Evolutionary conservation across 2,113 vertebrate genomes (phyloP), one percentile per base, ranked within the genome.

Genomic region (Semicossyphus pulcher): DNA sequence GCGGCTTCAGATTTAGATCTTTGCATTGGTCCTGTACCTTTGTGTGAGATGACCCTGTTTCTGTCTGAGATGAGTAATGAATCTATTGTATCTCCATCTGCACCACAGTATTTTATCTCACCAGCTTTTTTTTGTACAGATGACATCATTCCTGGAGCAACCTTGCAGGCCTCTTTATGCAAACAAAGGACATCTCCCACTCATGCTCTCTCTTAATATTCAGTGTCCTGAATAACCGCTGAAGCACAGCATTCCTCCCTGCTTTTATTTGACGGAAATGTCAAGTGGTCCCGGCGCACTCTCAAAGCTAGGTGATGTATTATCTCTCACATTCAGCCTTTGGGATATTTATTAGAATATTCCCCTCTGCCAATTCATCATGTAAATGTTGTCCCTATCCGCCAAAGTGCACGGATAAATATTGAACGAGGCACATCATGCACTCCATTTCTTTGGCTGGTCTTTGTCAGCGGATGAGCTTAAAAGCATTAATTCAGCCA

Each of bases 261-360:
- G 61, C 67, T 83, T 87, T 81, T 49, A 81, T 81, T 60, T 65
- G 71, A 86, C 76, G 74, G 65, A 84, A 88, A 91, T 81, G 88
- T 91, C 84, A 87, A 86, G 75, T 82, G 80, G 42, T 77, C 59
- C 20, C 18, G 0, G 54, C 64, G 83, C 79, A 20, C 74, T 56
- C 78, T 86, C 84, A 72, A 41, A 53, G 68, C 76, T 26, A 21
- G 56, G 58, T 83, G 84, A 87, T 82, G 36, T 68, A 88, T 82
- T 78, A 86, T 88, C 84, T 82, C 67, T 75, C 34, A 58, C 41
- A 76, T 72, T 68, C 76, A 83, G 81, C 83, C 71, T 82, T 64
- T 66, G 79, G 71, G 83, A 85, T 84, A 67, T 89, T 85, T 85
- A 86, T 87, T 80, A 51, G 53, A 81, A 78, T 77, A 78, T 71